phyloP scores from a whole-genome alignment of 2,888 invertebrate genomes.

The Spodoptera picta region DNA sequence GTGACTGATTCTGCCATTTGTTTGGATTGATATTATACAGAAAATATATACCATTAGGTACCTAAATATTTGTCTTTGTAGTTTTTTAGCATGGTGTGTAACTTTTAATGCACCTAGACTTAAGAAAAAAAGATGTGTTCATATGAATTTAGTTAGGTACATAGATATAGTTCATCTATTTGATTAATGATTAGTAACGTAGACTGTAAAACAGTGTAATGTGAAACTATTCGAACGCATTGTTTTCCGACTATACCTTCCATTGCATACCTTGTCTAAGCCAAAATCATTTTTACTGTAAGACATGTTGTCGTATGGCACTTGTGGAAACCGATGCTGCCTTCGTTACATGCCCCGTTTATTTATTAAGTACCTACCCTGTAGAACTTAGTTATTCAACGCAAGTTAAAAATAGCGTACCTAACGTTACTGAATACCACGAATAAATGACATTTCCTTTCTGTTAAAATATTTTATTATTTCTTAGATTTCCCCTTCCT shows the following conservation, averaged over 20 bases:
- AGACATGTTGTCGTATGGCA: conserved; percentile 37
- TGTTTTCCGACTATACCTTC: conserved; percentile 55
- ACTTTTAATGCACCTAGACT: conserved; percentile 78
- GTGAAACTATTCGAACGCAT: conserved; percentile 60
- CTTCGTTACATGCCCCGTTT: conserved; percentile 33
- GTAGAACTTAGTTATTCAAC: conserved; percentile 48
- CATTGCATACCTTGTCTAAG: conserved; percentile 56
- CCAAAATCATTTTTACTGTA: conserved; percentile 50
- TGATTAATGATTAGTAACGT: conserved; percentile 74
- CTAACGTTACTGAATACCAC: conserved; percentile 65
- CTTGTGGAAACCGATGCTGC: conserved; percentile 47
- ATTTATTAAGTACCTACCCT: conserved; percentile 38
- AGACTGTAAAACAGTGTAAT: conserved; percentile 85
- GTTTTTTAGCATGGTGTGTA: conserved; percentile 77
- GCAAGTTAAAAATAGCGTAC: conserved; percentile 56
- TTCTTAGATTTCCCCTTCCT: conserved; percentile 3
- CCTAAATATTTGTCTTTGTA: conserved; percentile 66
- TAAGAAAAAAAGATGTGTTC: conserved; percentile 87
- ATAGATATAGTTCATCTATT: conserved; percentile 81
- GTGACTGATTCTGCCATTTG: conserved; percentile 55
- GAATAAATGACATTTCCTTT: conserved; percentile 80
- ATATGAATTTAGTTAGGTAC: conserved; percentile 85
- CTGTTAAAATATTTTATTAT: conserved; percentile 66
- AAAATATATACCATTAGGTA: conserved; percentile 60
- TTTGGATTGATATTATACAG: conserved; percentile 58